Evolutionary conservation across 2,888 invertebrate species (phyloP), one percentile per base, ranked within the genome.

Genomic region (Agrochola lychnidis): DNA sequence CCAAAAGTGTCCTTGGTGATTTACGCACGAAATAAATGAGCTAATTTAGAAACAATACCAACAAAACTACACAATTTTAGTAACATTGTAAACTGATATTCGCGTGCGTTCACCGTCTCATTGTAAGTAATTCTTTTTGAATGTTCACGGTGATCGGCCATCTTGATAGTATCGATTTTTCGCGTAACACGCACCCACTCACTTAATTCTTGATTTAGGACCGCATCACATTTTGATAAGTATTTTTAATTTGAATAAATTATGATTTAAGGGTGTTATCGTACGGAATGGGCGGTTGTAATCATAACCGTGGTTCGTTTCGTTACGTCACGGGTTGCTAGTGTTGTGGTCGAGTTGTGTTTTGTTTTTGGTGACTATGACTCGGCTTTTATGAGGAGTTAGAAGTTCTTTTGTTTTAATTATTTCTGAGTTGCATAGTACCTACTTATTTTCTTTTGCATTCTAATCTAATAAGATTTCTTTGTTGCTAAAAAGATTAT

Each of bases 231-330:
- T 94, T 96, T 95, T 95, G 96, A 96, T 96, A 96, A 96, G 96
- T 96, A 96, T 96, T 96, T 96, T 96, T 96, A 96, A 96, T 96
- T 96, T 96, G 96, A 96, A 96, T 96, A 96, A 96, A 96, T 96
- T 96, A 96, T 96, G 94, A 96, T 96, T 96, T 95, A 95, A 95
- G 94, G 92, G 93, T 92, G 92, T 94, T 96, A 95, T 96, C 95
- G 95, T 91, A 87, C 90, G 91, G 92, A 94, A 95, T 95, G 93
- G 93, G 90, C 89, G 92, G 90, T 90, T 92, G 93, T 95, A 95
- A 95, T 94, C 95, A 94, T 90, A 92, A 93, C 92, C 93, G 92
- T 92, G 91, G 90, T 91, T 92, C 91, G 92, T 92, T 93, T 92
- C 91, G 90, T 90, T 92, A 91, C 90, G 88, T 79, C 79, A 82